Evolutionary conservation across 2,888 invertebrate species (phyloP).

Genomic region (Trichogramma evanescens): DNA sequence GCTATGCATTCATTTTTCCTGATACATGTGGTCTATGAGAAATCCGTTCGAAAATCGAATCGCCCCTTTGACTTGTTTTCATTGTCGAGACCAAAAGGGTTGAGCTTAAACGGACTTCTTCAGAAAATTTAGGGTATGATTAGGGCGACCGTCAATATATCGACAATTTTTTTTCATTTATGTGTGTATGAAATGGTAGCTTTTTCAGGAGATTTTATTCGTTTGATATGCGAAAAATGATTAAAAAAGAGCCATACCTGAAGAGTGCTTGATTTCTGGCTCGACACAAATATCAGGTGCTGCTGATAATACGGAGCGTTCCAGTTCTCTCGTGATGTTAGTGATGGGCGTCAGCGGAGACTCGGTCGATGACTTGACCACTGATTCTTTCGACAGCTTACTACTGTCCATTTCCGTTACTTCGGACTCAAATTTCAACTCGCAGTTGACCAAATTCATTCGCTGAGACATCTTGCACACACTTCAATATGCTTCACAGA

Average conservation of each 20-base stretch:
- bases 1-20: too few relatives aligned
- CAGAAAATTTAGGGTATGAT: conserved; percentile 3
- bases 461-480: conserved; percentile 1
- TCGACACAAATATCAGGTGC: background rate
- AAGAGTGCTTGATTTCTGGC: background rate
- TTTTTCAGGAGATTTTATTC: conserved; percentile 1
- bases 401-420: conserved; percentile 14
- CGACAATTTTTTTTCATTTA: background rate
- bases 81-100: conserved; percentile 1
- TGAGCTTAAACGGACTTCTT: background rate
- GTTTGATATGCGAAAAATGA: background rate
- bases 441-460: conserved; percentile 1
- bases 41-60: background rate
- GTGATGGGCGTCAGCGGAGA: conserved; percentile 17
- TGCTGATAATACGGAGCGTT: conserved; percentile 12
- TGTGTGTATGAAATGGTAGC: background rate
- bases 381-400: background rate
- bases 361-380: background rate
- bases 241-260: background rate
- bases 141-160: background rate
- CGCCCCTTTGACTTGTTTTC: background rate
- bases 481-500: too few relatives aligned
- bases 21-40: too few relatives aligned
- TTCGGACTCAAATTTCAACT: background rate
- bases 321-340: conserved; percentile 12